Conservation (phyloP, 2,113 vertebrate genomes). For the Neodontobutis hainanensis region DNA sequence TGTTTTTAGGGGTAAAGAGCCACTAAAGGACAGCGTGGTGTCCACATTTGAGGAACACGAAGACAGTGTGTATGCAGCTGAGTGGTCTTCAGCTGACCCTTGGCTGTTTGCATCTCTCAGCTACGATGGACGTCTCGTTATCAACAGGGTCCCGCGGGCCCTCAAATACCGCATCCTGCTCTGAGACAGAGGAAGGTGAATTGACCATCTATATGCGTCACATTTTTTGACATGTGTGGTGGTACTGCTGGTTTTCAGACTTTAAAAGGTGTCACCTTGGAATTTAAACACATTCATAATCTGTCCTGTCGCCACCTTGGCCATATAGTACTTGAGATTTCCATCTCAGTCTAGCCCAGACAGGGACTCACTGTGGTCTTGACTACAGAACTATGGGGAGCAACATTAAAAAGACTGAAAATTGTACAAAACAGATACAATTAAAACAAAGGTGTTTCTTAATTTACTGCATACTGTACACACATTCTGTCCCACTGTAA, state of each 20-base stretch:
- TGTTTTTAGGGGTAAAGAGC: constrained; percentile 85
- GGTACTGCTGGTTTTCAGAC: background rate
- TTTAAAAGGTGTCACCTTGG: background rate
- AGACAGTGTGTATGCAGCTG: constrained; percentile 96
- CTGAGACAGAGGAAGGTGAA: constrained; percentile 44
- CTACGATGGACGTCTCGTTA: constrained; percentile 95
- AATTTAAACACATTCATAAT: background rate
- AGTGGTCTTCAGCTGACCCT: constrained; percentile 97
- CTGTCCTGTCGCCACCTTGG: background rate
- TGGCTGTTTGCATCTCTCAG: constrained; percentile 98
- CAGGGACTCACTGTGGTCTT: too few relatives aligned
- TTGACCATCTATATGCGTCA: background rate
- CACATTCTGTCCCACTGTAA: background rate
- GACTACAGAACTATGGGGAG: background rate
- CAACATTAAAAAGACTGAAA: background rate
- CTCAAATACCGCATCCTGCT: constrained; percentile 94
- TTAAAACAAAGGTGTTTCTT: background rate
- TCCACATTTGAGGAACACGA: constrained; percentile 98
- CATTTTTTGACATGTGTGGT: background rate
- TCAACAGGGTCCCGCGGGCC: constrained; percentile 94
- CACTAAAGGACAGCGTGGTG: constrained; percentile 93
- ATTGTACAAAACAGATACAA: background rate
- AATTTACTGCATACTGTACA: background rate
- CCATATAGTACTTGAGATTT: background rate
- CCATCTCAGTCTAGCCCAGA: background rate